Evolutionary conservation across 2,797 vertebrate species (phyloP).

Genomic region (Onychomys arenicola): DNA sequence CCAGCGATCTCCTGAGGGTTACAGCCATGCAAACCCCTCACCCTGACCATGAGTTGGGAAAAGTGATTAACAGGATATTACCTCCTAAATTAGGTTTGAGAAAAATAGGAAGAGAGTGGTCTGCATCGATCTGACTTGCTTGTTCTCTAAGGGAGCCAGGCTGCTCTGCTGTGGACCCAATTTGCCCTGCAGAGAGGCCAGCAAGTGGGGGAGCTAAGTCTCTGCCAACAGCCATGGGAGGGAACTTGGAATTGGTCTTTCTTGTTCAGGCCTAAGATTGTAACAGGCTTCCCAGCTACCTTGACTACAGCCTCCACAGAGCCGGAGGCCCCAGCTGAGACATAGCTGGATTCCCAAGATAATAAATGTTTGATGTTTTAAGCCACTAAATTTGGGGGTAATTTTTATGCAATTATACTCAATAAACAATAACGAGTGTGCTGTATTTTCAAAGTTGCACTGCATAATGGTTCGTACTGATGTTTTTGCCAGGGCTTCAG

Average conservation of each 20-base stretch:
- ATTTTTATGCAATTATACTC: not conserved
- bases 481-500: not conserved
- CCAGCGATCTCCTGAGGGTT: not conserved
- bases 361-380: not conserved
- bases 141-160: not conserved
- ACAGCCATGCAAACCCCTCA: no score
- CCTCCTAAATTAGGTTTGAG: not conserved
- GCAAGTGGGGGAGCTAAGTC: not conserved
- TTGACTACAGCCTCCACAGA: not conserved
- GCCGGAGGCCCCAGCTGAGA: not conserved
- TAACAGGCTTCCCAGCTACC: not conserved
- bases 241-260: not conserved
- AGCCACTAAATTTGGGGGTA: not conserved
- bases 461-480: not conserved
- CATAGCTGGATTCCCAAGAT: not conserved
- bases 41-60: not conserved
- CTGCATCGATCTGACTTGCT: not conserved
- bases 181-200: not conserved
- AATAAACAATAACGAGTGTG: not conserved
- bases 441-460: not conserved
- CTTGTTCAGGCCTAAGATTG: not conserved
- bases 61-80: not conserved
- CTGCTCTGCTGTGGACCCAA: not conserved
- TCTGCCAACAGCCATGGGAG: not conserved
- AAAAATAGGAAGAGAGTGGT: not conserved